These are phyloP conservation scores for Centropus bengalensis DNA, from an alignment of 2,113 vertebrate species.

Conservation along the genomic window DNA sequence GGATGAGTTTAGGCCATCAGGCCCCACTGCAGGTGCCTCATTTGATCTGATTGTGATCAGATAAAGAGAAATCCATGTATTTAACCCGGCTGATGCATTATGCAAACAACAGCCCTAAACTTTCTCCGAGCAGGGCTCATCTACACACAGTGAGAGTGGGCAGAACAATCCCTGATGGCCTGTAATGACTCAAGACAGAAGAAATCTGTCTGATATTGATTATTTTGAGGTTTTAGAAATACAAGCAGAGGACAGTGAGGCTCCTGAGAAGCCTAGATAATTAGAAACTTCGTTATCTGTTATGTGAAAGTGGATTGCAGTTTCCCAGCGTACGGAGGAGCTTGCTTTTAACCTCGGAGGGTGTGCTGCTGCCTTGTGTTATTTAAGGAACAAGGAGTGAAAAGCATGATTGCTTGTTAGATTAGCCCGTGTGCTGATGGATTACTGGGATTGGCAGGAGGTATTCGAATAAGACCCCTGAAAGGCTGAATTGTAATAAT, in stretches of 20 bases:
- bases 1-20: background rate
- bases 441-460: background rate
- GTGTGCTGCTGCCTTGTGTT: background rate
- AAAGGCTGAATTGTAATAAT: background rate
- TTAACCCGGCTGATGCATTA: background rate
- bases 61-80: background rate
- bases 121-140: background rate
- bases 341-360: background rate
- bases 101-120: background rate
- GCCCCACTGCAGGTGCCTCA: background rate
- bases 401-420: background rate
- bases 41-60: background rate
- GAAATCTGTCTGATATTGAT: background rate
- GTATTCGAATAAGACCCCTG: background rate
- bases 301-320: background rate
- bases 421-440: background rate
- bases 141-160: background rate
- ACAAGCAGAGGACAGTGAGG: background rate
- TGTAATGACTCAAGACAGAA: background rate
- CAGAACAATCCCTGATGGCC: background rate
- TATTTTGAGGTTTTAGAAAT: background rate
- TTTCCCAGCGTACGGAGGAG: background rate
- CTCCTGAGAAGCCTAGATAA: slow-evolving; percentile 1
- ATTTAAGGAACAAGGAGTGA: background rate
- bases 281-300: background rate